Conservation (phyloP, 2,113 vertebrate genomes). For the Corvus hawaiiensis region DNA sequence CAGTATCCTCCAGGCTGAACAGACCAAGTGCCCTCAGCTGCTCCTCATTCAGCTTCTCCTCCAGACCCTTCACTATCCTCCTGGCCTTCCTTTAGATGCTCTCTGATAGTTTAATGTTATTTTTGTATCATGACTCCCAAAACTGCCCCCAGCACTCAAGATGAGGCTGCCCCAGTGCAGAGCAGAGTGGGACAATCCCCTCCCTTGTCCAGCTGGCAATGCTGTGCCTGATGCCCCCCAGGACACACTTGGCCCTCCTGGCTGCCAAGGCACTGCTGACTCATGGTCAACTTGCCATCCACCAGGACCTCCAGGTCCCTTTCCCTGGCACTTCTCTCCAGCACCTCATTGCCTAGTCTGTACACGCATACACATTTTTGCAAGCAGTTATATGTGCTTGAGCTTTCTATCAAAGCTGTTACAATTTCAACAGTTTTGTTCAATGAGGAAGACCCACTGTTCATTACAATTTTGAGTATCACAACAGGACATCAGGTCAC, state of each 20-base stretch:
- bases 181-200: neutral
- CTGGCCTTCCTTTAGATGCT: rapidly evolving
- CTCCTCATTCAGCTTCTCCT: neutral
- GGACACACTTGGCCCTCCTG: rapidly evolving
- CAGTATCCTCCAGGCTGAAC: neutral
- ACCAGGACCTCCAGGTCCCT: neutral
- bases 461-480: neutral
- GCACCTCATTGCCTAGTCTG: rapidly evolving
- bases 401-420: neutral
- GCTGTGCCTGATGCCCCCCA: neutral
- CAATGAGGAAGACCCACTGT: neutral
- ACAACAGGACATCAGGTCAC: neutral
- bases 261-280: neutral
- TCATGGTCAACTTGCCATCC: rapidly evolving
- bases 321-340: neutral
- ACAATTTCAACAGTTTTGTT: neutral
- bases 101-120: rapidly evolving
- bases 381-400: neutral
- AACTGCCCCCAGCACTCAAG: rapidly evolving
- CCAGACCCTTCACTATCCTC: rapidly evolving
- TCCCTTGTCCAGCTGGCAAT: rapidly evolving
- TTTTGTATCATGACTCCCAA: neutral
- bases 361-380: neutral
- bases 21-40: neutral
- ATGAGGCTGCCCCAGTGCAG: rapidly evolving